phyloP scores from a whole-genome alignment of 2,113 vertebrate genomes.

The Meles meles region DNA sequence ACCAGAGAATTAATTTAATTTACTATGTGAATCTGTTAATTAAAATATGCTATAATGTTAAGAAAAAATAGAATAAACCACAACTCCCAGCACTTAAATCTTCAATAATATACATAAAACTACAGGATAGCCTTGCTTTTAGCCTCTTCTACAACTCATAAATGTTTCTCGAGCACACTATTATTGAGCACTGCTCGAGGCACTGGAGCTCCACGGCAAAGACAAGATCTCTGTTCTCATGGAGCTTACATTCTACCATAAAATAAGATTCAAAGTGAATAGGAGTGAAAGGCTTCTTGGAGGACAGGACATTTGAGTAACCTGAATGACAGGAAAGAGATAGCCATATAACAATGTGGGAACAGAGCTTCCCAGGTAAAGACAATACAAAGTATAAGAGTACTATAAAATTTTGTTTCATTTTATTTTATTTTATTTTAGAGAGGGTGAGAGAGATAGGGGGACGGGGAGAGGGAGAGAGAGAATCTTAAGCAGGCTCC shows the following conservation, averaged over 20 bases:
- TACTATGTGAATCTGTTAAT: not conserved
- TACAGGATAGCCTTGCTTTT: not conserved
- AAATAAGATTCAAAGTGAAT: not conserved
- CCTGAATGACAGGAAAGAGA: not conserved
- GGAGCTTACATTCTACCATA: not conserved
- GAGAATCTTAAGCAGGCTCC: not conserved
- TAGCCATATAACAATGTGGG: not conserved
- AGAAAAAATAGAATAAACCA: not conserved
- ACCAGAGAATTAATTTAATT: not conserved
- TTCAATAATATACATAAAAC: constrained; percentile 15
- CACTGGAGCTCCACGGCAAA: not conserved
- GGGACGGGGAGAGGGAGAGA: not conserved
- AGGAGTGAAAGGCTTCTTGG: not conserved
- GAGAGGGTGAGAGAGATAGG: not conserved
- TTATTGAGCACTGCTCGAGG: not conserved
- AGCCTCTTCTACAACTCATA: not conserved
- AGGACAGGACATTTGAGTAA: not conserved
- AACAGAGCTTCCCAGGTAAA: not conserved
- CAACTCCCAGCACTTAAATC: not conserved
- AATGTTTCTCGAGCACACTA: not conserved
- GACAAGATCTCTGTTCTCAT: not conserved
- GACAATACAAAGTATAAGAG: not conserved
- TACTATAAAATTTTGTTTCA: not conserved
- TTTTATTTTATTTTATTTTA: not conserved
- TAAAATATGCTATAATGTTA: constrained; percentile 23